Conservation (phyloP, 2,797 vertebrate genomes). For the Clamator glandarius region DNA sequence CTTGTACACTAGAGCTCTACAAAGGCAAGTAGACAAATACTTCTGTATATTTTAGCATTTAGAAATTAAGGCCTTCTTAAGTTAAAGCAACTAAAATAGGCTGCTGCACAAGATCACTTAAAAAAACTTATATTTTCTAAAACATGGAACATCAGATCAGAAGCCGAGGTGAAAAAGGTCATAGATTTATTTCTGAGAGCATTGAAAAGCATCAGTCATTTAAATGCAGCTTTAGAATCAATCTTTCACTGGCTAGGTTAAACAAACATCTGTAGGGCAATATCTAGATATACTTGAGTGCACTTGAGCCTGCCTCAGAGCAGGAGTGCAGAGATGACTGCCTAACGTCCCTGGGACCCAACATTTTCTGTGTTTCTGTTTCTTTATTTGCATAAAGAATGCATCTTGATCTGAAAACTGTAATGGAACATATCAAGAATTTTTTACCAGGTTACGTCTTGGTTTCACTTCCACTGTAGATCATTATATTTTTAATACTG, state of each 20-base stretch:
- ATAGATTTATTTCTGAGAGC: not conserved
- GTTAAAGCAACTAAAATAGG: not conserved
- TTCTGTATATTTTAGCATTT: not conserved
- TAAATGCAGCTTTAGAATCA: not conserved
- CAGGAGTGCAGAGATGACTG: not conserved
- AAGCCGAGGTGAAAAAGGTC: not conserved
- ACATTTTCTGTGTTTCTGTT: not conserved
- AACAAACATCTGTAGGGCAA: not conserved
- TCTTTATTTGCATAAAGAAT: not conserved
- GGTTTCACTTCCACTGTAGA: not conserved
- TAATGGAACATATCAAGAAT: not conserved
- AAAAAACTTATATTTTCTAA: not conserved
- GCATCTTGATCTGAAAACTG: not conserved
- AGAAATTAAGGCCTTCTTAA: not conserved
- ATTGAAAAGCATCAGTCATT: not conserved
- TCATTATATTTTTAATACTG: constrained; percentile 11
- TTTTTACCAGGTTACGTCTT: not conserved
- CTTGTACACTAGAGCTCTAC: not conserved
- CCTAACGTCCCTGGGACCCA: not conserved
- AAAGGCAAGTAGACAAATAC: not conserved
- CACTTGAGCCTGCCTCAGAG: not conserved
- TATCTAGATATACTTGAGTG: not conserved
- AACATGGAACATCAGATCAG: not conserved
- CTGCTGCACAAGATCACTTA: not conserved
- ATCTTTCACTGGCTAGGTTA: not conserved